Percentiles rank a stretch among this genome's conserved stretches.
phyloP scores from a whole-genome alignment of 1,140 invertebrate genomes.

The Trichogramma pretiosum region DNA sequence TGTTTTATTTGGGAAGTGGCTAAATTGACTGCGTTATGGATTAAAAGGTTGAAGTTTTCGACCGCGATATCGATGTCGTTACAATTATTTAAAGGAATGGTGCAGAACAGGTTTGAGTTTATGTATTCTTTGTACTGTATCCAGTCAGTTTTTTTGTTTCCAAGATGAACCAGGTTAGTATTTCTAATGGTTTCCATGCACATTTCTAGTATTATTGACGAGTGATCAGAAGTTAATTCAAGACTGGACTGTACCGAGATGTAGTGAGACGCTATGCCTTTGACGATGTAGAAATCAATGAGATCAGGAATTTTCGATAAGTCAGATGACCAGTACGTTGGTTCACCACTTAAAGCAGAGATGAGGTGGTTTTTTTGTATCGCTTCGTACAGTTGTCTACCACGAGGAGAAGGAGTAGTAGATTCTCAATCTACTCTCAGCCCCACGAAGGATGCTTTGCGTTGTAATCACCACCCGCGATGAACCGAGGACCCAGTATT shows the following conservation, averaged over 20 bases:
- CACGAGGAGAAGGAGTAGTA: constrained; percentile 23
- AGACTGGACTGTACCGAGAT: constrained; percentile 23
- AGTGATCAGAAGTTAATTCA: constrained; percentile 17
- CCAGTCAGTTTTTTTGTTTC: not conserved
- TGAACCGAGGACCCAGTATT: constrained; percentile 17
- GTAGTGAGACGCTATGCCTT: constrained; percentile 9
- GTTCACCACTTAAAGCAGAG: not conserved
- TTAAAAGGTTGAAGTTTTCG: too few species aligned
- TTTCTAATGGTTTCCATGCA: not conserved
- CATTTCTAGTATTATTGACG: not conserved
- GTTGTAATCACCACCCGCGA: constrained; percentile 38
- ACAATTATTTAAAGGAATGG: too few species aligned
- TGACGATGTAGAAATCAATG: not conserved
- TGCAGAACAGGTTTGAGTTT: not conserved
- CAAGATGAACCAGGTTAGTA: not conserved
- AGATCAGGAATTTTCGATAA: not conserved
- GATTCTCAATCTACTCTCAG: constrained; percentile 32
- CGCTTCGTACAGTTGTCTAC: constrained; percentile 13
- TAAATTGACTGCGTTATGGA: too few species aligned
- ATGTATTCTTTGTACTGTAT: not conserved
- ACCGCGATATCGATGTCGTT: too few species aligned
- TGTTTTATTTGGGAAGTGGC: too few species aligned
- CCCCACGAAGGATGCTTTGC: constrained; percentile 39
- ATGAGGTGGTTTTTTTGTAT: not conserved
- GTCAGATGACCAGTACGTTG: not conserved